phyloP scores from a whole-genome alignment of 2,888 invertebrate genomes.

The Unio pictorum region DNA sequence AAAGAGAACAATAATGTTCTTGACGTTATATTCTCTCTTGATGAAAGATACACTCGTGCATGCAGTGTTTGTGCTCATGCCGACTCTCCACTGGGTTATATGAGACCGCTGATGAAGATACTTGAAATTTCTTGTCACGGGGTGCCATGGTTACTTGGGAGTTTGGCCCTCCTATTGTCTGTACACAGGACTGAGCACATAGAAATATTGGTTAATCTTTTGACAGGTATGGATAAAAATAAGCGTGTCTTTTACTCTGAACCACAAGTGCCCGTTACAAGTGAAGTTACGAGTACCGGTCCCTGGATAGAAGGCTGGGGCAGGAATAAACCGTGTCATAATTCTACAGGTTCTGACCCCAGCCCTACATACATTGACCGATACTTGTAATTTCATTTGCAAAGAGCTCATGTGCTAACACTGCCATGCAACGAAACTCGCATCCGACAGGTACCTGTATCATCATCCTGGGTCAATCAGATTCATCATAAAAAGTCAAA shows the following conservation, averaged over 20 bases:
- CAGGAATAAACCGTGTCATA: background rate
- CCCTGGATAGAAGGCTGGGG: too few relatives aligned
- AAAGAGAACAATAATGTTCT: conserved; percentile 5
- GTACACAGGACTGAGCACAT: conserved; percentile 80
- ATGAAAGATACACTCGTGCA: conserved; percentile 38
- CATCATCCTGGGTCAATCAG: too few relatives aligned
- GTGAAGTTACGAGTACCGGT: background rate
- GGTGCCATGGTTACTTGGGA: conserved; percentile 85
- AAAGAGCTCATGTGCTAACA: too few relatives aligned
- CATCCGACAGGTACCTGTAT: too few relatives aligned
- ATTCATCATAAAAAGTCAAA: too few relatives aligned
- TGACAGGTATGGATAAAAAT: conserved; percentile 79
- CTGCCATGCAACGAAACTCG: too few relatives aligned
- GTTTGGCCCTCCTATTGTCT: conserved; percentile 85
- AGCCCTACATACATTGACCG: background rate
- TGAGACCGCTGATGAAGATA: conserved; percentile 73
- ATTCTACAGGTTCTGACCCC: background rate
- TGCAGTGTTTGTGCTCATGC: conserved; percentile 58
- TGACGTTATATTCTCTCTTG: conserved; percentile 23
- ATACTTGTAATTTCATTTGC: too few relatives aligned
- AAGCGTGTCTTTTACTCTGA: too few relatives aligned
- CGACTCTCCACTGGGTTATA: conserved; percentile 40
- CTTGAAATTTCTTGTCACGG: conserved; percentile 89
- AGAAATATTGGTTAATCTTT: conserved; percentile 88
- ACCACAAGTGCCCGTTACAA: too few relatives aligned